A percentile compares a stretch with the other conserved stretches of the same genome.
phyloP scores from a whole-genome alignment of 1,140 invertebrate genomes.

The Portunus trituberculatus region DNA sequence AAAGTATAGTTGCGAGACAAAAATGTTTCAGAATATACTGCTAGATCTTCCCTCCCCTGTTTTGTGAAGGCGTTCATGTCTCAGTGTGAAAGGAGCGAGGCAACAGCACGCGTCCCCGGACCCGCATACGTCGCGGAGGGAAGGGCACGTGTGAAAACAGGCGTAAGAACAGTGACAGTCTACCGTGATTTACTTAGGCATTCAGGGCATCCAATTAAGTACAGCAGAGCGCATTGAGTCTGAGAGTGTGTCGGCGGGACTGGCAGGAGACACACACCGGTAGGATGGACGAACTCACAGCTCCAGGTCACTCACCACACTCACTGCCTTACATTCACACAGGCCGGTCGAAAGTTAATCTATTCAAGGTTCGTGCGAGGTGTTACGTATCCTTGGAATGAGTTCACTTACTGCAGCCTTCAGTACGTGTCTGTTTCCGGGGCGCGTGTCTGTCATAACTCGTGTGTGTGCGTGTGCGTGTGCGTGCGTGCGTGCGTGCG shows the following conservation, averaged over 20 bases:
- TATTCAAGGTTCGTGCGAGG: too few species aligned
- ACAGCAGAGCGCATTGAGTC: not conserved
- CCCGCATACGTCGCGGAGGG: not conserved
- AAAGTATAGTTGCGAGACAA: too few species aligned
- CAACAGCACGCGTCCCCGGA: not conserved
- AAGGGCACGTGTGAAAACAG: not conserved
- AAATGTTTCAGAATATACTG: too few species aligned
- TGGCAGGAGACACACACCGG: not conserved
- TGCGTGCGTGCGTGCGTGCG: not conserved
- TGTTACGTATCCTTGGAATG: too few species aligned
- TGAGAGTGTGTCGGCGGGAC: not conserved
- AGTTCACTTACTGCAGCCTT: too few species aligned
- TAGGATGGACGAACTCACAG: too few species aligned
- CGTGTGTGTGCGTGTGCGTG: not conserved
- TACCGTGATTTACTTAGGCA: not conserved
- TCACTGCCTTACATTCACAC: too few species aligned
- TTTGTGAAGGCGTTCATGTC: too few species aligned
- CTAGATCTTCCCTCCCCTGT: too few species aligned
- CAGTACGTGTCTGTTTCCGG: not conserved
- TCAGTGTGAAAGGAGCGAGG: too few species aligned
- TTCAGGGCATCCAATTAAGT: constrained; percentile 21
- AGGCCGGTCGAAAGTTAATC: too few species aligned
- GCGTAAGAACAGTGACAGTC: not conserved
- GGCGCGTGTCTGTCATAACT: not conserved
- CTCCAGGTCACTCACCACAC: too few species aligned